Evolutionary conservation across 2,888 invertebrate species (phyloP).

Genomic region (Eupithecia exiguata): DNA sequence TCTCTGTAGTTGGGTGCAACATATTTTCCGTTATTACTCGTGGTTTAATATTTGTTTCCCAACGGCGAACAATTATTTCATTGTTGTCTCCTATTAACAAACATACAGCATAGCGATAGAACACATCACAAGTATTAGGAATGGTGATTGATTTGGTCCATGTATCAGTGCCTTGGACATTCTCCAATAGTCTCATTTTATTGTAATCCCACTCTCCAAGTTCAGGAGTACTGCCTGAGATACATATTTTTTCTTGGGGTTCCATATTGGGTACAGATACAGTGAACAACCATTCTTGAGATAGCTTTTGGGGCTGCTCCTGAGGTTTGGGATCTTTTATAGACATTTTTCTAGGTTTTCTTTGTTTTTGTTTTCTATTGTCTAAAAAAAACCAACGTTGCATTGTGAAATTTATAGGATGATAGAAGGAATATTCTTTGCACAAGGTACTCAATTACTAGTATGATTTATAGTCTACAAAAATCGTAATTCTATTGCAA

Average conservation of each 20-base stretch:
- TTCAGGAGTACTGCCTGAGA: constrained; percentile 87
- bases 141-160: constrained; percentile 87
- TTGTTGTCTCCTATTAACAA: constrained; percentile 85
- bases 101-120: constrained; percentile 91
- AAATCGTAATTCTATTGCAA: neutral
- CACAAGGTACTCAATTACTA: neutral
- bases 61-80: constrained; percentile 86
- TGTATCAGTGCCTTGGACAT: constrained; percentile 69
- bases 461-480: neutral
- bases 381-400: constrained; percentile 87
- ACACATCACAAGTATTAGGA: constrained; percentile 86
- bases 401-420: constrained; percentile 61
- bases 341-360: constrained; percentile 65
- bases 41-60: constrained; percentile 91
- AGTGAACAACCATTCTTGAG: constrained; percentile 71
- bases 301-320: constrained; percentile 53
- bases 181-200: constrained; percentile 83
- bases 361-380: constrained; percentile 67
- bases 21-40: constrained; percentile 82
- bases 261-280: constrained; percentile 81
- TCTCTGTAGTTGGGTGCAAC: constrained; percentile 80
- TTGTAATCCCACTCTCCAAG: constrained; percentile 89
- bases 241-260: constrained; percentile 86
- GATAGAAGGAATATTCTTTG: neutral
- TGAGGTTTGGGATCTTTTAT: constrained; percentile 50